A percentile compares a stretch with the other conserved stretches of the same genome.
Evolutionary conservation across 2,113 vertebrate genomes (phyloP).

Genomic region (Ophthalmolycus amberensis): DNA sequence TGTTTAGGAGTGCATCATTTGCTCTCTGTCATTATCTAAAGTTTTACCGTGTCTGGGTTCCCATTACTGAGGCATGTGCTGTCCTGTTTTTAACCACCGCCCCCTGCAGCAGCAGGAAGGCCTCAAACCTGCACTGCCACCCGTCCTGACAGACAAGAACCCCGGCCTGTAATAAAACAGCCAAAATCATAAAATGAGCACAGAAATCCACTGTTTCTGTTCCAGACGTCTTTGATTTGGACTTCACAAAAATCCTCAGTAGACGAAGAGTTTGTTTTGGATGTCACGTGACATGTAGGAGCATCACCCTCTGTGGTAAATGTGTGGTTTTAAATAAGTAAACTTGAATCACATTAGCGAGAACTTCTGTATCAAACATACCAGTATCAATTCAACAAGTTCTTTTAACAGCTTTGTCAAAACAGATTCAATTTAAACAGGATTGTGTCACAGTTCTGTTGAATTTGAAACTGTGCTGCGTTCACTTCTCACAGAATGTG

Average conservation of each 20-base stretch:
- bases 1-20: conserved; percentile 15
- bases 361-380: not conserved
- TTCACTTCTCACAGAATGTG: not conserved
- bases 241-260: not conserved
- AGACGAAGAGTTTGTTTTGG: not conserved
- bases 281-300: not conserved
- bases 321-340: not conserved
- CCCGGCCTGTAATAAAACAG: conserved; percentile 35
- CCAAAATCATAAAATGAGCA: conserved; percentile 33
- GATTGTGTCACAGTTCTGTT: not conserved
- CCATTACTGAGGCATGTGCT: conserved; percentile 51
- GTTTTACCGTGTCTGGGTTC: conserved; percentile 47
- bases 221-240: conserved; percentile 1
- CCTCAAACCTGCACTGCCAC: conserved; percentile 46
- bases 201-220: conserved; percentile 17
- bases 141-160: conserved; percentile 43
- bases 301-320: not conserved
- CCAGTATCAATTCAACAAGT: not conserved
- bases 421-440: not conserved
- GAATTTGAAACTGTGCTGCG: not conserved
- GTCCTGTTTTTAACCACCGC: conserved; percentile 65
- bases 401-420: not conserved
- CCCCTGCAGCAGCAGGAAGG: conserved; percentile 57
- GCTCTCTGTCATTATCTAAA: conserved; percentile 2
- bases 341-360: not conserved